Evolutionary conservation across 2,797 vertebrate species (phyloP).

Genomic region (Brachyrhaphis roseni): DNA sequence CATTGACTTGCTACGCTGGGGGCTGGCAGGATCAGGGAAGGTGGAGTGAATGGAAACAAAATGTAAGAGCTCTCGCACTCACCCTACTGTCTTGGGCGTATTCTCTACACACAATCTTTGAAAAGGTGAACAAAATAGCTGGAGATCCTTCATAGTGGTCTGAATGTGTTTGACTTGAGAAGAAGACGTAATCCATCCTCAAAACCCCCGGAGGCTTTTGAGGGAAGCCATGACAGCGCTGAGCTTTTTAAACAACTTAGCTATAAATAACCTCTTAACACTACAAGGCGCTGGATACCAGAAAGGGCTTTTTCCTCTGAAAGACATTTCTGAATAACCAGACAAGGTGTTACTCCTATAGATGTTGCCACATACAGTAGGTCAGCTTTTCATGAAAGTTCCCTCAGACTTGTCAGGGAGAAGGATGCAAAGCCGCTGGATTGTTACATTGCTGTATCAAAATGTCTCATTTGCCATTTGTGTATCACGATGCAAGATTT

Average conservation of each 20-base stretch:
- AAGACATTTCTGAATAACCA: conserved; percentile 4
- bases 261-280: conserved; percentile 55
- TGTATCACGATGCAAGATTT: background rate
- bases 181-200: conserved; percentile 26
- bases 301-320: conserved; percentile 14
- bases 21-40: conserved; percentile 63
- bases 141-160: conserved; percentile 27
- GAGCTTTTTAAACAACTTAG: conserved; percentile 38
- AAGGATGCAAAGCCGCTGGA: background rate
- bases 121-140: conserved; percentile 44
- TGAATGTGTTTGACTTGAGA: conserved; percentile 44
- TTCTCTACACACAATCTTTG: conserved; percentile 51
- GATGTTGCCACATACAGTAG: background rate
- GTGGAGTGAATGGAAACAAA: conserved; percentile 63
- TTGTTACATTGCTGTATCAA: conserved; percentile 5
- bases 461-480: conserved; percentile 8
- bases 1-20: conserved; percentile 49
- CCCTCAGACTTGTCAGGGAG: background rate
- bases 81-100: conserved; percentile 28
- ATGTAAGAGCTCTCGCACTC: conserved; percentile 38
- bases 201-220: conserved; percentile 37
- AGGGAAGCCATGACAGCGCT: conserved; percentile 37
- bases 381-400: background rate
- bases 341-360: background rate
- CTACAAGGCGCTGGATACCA: conserved; percentile 32